Conservation (phyloP, 2,113 vertebrate genomes). For the Pteruthius melanotis region DNA sequence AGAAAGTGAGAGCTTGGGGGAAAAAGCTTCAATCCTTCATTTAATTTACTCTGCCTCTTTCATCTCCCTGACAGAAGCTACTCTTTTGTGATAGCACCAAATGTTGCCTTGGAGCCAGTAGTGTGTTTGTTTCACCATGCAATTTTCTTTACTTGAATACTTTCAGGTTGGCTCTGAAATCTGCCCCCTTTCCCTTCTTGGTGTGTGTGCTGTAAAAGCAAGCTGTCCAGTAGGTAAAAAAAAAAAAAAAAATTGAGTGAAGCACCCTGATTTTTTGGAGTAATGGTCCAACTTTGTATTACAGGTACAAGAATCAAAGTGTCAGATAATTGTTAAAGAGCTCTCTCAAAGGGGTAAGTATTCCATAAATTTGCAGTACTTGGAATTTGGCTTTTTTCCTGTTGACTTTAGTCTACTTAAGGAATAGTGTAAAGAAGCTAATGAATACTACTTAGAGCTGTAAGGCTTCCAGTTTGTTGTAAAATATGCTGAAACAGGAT, state of each 20-base stretch:
- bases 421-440: neutral
- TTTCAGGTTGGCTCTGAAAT: neutral
- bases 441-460: neutral
- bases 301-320: neutral
- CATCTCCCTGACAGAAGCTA: neutral
- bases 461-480: neutral
- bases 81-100: neutral
- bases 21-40: neutral
- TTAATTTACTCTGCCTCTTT: neutral
- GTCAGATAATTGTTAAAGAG: neutral
- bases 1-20: neutral
- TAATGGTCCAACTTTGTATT: neutral
- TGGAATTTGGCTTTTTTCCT: neutral
- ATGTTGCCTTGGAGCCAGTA: neutral
- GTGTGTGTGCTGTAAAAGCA: neutral
- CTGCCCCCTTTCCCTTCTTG: accelerated
- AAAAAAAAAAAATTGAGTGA: too few species aligned
- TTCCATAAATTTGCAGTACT: neutral
- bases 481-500: neutral
- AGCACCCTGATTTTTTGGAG: neutral
- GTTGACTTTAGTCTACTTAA: neutral
- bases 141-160: neutral
- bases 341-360: conserved; percentile 15
- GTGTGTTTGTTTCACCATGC: neutral
- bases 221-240: neutral